Evolutionary conservation across 2,113 vertebrate species (phyloP).

Genomic region (Cathartes aura): DNA sequence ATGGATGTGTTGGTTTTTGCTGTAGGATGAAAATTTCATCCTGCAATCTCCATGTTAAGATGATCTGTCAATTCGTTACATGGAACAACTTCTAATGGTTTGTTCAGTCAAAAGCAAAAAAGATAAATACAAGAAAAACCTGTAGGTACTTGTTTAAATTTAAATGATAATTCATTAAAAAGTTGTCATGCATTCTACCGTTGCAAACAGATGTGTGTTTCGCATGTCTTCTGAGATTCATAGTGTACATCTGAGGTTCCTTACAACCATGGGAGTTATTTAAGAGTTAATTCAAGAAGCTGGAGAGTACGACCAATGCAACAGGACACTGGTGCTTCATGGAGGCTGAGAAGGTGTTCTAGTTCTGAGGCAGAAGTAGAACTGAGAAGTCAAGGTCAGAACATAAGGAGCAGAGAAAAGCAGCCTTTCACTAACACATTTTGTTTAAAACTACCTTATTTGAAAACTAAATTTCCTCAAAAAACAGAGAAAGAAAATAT

Average conservation of each 20-base stretch:
- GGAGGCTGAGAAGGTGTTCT: not conserved
- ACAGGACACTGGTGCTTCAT: not conserved
- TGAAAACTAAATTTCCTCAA: not conserved
- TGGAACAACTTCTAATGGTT: not conserved
- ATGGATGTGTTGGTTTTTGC: not conserved
- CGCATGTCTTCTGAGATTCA: not conserved
- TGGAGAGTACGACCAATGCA: rapidly evolving
- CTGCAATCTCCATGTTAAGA: not conserved
- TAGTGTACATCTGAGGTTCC: not conserved
- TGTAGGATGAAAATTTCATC: not conserved
- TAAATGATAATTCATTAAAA: not conserved
- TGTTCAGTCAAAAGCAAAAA: not conserved
- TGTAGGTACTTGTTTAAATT: not conserved
- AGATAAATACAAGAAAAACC: not conserved
- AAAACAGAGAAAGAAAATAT: not conserved
- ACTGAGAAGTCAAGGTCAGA: not conserved
- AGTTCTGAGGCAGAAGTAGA: not conserved
- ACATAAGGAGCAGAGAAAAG: not conserved
- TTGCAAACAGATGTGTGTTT: not conserved
- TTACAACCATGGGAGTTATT: not conserved
- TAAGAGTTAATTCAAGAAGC: not conserved
- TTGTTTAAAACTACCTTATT: not conserved
- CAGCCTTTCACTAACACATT: not conserved
- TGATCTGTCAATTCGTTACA: not conserved
- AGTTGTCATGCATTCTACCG: not conserved